Evolutionary conservation across 1,140 invertebrate species (phyloP).

Genomic region (Tribolium castaneum): DNA sequence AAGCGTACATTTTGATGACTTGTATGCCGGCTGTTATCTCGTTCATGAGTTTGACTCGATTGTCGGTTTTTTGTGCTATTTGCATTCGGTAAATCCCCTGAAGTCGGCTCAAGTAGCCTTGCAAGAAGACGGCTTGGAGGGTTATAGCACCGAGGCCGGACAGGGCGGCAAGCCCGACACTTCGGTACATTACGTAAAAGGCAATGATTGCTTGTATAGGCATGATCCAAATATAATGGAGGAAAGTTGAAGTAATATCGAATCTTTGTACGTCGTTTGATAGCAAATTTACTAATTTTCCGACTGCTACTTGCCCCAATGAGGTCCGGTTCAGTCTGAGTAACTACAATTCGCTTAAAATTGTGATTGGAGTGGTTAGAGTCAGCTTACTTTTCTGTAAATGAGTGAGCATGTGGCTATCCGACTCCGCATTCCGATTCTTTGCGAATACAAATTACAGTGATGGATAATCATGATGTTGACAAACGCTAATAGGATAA

Average conservation of each 20-base stretch:
- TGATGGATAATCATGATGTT: constrained; percentile 65
- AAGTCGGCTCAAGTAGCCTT: constrained; percentile 76
- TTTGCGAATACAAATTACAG: constrained; percentile 61
- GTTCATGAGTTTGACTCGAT: constrained; percentile 84
- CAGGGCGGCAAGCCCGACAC: constrained; percentile 69
- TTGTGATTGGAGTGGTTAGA: too few species aligned
- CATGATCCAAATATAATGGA: constrained; percentile 79
- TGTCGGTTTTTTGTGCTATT: constrained; percentile 79
- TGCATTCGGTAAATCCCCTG: constrained; percentile 73
- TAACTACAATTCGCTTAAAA: constrained; percentile 46
- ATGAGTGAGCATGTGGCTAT: constrained; percentile 68
- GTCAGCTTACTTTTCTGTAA: constrained; percentile 67
- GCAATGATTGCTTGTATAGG: constrained; percentile 76
- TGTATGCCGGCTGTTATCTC: constrained; percentile 81
- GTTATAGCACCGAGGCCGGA: constrained; percentile 72
- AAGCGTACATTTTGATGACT: constrained; percentile 89
- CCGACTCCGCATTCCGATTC: constrained; percentile 68
- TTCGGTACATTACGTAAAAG: constrained; percentile 73
- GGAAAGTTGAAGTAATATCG: constrained; percentile 65
- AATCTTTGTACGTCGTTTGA: constrained; percentile 78
- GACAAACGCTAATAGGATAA: constrained; percentile 63
- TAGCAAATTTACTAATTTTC: constrained; percentile 80
- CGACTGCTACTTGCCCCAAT: constrained; percentile 67
- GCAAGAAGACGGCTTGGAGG: constrained; percentile 73
- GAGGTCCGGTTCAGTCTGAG: constrained; percentile 57